Conservation (phyloP, 2,888 invertebrate species). For the Diaperis boleti region DNA sequence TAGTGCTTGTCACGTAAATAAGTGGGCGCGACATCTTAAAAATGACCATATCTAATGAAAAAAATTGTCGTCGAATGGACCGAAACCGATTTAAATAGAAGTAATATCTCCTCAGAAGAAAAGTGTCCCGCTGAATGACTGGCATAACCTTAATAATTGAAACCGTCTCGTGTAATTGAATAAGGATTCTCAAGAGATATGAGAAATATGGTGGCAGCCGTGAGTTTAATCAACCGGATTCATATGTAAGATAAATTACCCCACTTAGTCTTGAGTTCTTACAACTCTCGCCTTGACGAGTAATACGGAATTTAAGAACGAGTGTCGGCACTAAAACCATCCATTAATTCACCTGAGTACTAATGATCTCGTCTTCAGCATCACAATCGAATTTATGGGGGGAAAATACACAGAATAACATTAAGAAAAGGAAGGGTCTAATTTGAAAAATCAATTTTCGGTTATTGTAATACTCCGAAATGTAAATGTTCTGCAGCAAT, state of each 20-base stretch:
- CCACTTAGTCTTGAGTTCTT: conserved; percentile 49
- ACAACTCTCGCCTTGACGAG: conserved; percentile 42
- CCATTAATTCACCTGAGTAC: conserved; percentile 42
- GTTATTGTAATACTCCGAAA: not conserved
- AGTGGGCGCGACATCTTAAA: too few species aligned
- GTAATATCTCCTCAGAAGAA: conserved; percentile 32
- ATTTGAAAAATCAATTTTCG: not conserved
- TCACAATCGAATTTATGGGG: conserved; percentile 14
- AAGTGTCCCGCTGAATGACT: conserved; percentile 37
- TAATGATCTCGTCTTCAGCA: conserved; percentile 31
- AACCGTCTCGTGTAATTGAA: conserved; percentile 50
- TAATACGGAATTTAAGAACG: conserved; percentile 38
- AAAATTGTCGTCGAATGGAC: too few species aligned
- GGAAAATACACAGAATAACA: conserved; percentile 4
- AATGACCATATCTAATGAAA: too few species aligned
- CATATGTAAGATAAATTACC: conserved; percentile 55
- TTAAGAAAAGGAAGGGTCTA: too few species aligned
- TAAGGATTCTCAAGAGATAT: conserved; percentile 52
- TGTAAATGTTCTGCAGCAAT: not conserved
- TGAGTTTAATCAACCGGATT: conserved; percentile 55
- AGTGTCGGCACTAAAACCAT: conserved; percentile 35
- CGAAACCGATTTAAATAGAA: conserved; percentile 8
- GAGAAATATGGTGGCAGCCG: conserved; percentile 50
- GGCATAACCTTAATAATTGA: conserved; percentile 41
- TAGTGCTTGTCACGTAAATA: too few species aligned